Base-by-base conservation (phyloP, 2,113 vertebrate genomes). In the Cisticola juncidis region DNA sequence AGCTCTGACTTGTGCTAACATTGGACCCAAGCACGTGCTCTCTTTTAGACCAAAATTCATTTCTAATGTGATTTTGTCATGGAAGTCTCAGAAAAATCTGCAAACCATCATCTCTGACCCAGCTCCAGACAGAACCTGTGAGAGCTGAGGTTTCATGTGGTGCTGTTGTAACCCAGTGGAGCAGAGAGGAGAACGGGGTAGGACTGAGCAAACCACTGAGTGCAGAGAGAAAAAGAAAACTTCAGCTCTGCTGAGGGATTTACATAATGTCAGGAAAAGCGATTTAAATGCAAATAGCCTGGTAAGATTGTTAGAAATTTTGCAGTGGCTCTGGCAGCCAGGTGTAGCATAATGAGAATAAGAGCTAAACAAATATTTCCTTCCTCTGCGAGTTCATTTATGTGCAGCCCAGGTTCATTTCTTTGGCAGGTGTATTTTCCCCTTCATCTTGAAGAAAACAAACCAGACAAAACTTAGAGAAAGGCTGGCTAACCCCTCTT, bases 231-330 rank as follows among this genome's bases (percentile, higher is more conserved):
- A 95, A 95, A 95, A 92, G 92, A 87, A 93, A 97, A 96, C 73
- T 97, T 96, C 78, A 95, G 65, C 86, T 97, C 92, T 93, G 87
- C 79, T 76, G 25, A 89, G 91, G 96, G 95, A 96, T 96, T 97
- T 97, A 97, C 95, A 60, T 97, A 98, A 97, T 96, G 96, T 92
- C 93, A 97, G 97, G 94, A 94, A 98, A 98, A 98, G 77, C 25
- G 88, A 97, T 98, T 98, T 98, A 97, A 97, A 98, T 98, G 98
- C 97, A 98, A 98, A 98, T 98, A 47, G 68, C 92, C 90, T 83
- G 61, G 76, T 88, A 72, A 95, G 81, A 93, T 89, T 80, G 93
- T 86, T 94, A 79, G 96, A 92, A 96, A 95, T 91, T 95, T 94
- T 88, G 83, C 90, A 95, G 90, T 89, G 78, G 71, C 70, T 94